Conservation (phyloP, 2,888 invertebrate genomes). For the Eudemis profundana region DNA sequence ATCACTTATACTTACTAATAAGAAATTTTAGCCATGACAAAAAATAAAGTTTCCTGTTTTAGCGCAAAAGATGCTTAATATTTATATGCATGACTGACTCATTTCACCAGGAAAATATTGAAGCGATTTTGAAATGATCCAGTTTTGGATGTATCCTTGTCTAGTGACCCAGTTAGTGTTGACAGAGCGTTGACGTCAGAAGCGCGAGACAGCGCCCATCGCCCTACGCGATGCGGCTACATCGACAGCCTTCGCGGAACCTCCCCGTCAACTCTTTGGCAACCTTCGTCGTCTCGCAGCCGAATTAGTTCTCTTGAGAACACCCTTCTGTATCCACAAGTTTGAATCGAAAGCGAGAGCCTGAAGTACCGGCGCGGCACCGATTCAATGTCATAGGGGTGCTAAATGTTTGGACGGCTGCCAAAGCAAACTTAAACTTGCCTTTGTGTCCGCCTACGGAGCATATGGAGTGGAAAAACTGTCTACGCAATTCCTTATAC, state of each 20-base stretch:
- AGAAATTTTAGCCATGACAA: not conserved
- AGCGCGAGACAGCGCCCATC: slow-evolving; percentile 40
- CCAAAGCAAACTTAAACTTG: slow-evolving; percentile 41
- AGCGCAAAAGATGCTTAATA: not conserved
- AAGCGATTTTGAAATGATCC: slow-evolving; percentile 58
- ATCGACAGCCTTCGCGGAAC: slow-evolving; percentile 34
- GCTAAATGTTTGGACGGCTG: slow-evolving; percentile 38
- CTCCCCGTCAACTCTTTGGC: slow-evolving; percentile 20
- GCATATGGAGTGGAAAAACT: slow-evolving; percentile 41
- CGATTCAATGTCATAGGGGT: slow-evolving; percentile 42
- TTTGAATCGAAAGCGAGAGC: slow-evolving; percentile 42
- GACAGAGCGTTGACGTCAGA: slow-evolving; percentile 79
- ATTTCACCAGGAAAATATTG: slow-evolving; percentile 10
- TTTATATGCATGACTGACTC: not conserved
- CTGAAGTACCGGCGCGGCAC: slow-evolving; percentile 29
- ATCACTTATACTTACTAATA: too few relatives aligned
- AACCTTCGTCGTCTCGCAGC: slow-evolving; percentile 8
- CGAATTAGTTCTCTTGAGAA: slow-evolving; percentile 18
- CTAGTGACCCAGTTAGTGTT: slow-evolving; percentile 80
- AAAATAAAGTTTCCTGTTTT: not conserved
- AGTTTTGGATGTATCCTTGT: slow-evolving; percentile 75
- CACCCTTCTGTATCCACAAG: slow-evolving; percentile 28
- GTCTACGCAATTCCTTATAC: slow-evolving; percentile 40
- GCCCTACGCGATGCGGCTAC: slow-evolving; percentile 12
- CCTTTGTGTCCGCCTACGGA: slow-evolving; percentile 37